Conservation (phyloP, 1,140 invertebrate species). For the Subanguina moxae region DNA sequence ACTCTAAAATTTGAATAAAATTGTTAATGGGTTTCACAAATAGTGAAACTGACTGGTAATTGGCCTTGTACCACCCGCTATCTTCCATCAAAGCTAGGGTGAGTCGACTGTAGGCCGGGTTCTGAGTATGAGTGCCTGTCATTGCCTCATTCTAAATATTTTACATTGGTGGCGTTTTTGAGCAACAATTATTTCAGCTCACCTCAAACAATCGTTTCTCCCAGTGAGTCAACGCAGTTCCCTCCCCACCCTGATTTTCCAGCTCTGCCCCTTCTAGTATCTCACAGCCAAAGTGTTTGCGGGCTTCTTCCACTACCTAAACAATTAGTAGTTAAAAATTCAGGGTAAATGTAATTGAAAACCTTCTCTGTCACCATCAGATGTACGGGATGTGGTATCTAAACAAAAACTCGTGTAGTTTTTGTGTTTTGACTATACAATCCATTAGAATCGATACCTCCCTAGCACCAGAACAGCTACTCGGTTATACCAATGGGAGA, state of each 20-base stretch:
- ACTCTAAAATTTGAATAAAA: conserved; percentile 67
- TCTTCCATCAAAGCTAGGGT: conserved; percentile 96
- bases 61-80: conserved; percentile 71
- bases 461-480: conserved; percentile 1
- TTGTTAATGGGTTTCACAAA: not conserved
- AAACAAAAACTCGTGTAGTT: conserved; percentile 8
- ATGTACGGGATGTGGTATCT: conserved; percentile 46
- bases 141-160: conserved; percentile 87
- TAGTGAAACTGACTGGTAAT: conserved; percentile 46
- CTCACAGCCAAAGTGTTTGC: conserved; percentile 83
- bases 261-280: conserved; percentile 89
- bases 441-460: not conserved
- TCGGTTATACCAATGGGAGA: too few relatives aligned
- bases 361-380: conserved; percentile 44
- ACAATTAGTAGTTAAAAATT: too few relatives aligned
- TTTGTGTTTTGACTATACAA: not conserved
- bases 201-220: conserved; percentile 89
- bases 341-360: too few relatives aligned
- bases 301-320: conserved; percentile 64
- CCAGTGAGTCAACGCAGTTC: conserved; percentile 94
- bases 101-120: conserved; percentile 90
- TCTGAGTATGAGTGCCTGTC: conserved; percentile 98
- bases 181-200: conserved; percentile 2
- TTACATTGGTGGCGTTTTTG: too few relatives aligned
- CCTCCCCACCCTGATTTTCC: conserved; percentile 94